Conservation (phyloP, 2,888 invertebrate species). For the Pherbina coryleti region DNA sequence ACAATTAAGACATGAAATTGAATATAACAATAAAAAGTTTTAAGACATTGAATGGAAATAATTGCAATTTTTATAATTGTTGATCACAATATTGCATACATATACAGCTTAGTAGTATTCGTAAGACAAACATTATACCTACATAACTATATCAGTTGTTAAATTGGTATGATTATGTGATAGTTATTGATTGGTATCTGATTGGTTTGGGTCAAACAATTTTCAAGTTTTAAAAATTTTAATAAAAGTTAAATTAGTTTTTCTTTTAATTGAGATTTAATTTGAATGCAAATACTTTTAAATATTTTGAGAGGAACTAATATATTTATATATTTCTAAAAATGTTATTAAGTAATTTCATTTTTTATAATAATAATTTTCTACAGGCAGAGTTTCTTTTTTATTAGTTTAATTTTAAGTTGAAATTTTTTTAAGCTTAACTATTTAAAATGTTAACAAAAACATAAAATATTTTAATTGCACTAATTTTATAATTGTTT, state of each 20-base stretch:
- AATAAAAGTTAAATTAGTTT: neutral
- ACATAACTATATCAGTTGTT: no score
- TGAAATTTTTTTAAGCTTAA: slow-evolving; percentile 52
- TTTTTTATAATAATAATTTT: slow-evolving; percentile 38
- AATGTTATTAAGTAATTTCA: slow-evolving; percentile 38
- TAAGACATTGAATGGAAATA: no score
- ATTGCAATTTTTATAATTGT: no score
- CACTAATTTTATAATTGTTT: slow-evolving; percentile 33
- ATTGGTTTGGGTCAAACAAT: no score
- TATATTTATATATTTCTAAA: slow-evolving; percentile 33
- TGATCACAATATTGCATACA: no score
- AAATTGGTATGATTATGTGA: no score
- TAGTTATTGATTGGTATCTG: no score
- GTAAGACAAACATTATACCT: no score
- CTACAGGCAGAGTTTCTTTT: slow-evolving; percentile 26
- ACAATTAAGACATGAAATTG: neutral
- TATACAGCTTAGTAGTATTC: no score
- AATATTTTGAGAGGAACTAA: slow-evolving; percentile 16
- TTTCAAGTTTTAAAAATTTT: neutral
- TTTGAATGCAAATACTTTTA: neutral
- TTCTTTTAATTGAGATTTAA: no score
- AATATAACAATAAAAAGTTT: no score
- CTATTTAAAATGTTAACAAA: slow-evolving; percentile 35
- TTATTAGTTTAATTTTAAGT: slow-evolving; percentile 46
- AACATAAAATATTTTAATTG: slow-evolving; percentile 6